A percentile compares a stretch with the other conserved stretches of the same genome.
phyloP scores from a whole-genome alignment of 2,888 invertebrate species.

The Abscondita cerata region DNA sequence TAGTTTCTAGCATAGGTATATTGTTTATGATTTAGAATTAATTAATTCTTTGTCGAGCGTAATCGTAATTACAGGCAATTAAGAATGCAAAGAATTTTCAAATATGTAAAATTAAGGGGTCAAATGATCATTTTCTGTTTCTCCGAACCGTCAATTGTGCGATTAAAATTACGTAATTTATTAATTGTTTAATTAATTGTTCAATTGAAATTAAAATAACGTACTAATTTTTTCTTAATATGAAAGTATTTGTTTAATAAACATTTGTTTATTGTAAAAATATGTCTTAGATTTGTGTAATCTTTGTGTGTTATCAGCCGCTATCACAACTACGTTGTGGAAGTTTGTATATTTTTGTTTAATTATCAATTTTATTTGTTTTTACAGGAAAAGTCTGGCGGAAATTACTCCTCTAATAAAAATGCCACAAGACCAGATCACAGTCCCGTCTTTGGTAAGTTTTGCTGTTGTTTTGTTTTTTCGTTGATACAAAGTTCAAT shows the following conservation, averaged over 20 bases:
- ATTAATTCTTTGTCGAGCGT: background rate
- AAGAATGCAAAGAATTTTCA: no score
- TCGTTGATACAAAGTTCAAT: no score
- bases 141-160: no score
- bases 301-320: background rate
- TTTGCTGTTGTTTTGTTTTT: slow-evolving; percentile 4
- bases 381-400: slow-evolving; percentile 84
- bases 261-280: no score
- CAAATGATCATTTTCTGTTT: no score
- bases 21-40: slow-evolving; percentile 1
- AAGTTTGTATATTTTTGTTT: background rate
- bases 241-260: no score
- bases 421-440: slow-evolving; percentile 83
- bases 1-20: background rate
- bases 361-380: slow-evolving; percentile 46
- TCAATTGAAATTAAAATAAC: no score
- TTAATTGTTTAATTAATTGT: no score
- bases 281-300: no score
- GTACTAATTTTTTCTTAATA: no score
- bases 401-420: slow-evolving; percentile 76
- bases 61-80: background rate
- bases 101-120: no score
- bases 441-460: slow-evolving; percentile 88
- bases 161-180: no score
- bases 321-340: background rate